Base-by-base conservation (phyloP, 2,113 vertebrate genomes). In the Desmodus rotundus region DNA sequence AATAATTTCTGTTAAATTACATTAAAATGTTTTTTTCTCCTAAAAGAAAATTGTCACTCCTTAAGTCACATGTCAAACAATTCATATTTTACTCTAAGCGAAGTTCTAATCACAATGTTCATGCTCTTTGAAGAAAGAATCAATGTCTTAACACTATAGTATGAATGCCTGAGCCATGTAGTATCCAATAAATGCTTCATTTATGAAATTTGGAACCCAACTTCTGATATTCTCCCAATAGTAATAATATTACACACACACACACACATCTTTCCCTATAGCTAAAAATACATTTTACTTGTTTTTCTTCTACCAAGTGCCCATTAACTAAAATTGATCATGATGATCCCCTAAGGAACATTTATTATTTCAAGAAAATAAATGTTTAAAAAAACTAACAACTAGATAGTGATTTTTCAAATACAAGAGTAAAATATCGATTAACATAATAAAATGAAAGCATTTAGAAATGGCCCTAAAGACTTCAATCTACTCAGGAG, bases 391-490 rank as follows among this genome's bases (percentile, higher is more conserved):
- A 87, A 87, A 63, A 81, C 28, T 87, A 94, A 58, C 26, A 87
- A 28, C n/a, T 73, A 70, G 45, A 45, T 36, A 89, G 19, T 80
- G 14, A 96, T 90, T 93, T 93, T 95, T 92, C 9, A 97, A 96
- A 78, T 52, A 73, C 0, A 76, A 58, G 19, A 93, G 2, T 88
- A 91, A 86, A 94, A 47, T 92, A 96, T 77, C 63, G 45, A 93
- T 94, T 90, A 93, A 13, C 67, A 85, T 76, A 96, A 84, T 95
- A 45, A 95, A 96, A 89, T 85, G 31, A 96, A 93, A 92, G 3
- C 26, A 89, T 94, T 89, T 80, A 89, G 87, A 94, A 93, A 89
- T 19, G 72, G n/a, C 56, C 94, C 43, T 87, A 74, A 94, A 52
- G 77, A 95, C 17, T 87, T 83, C 72, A 85, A 63, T 85, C 70